Percentiles rank a stretch among this genome's conserved stretches.
Evolutionary conservation across 2,888 invertebrate genomes (phyloP).

Genomic region (Microplitis deprimator): DNA sequence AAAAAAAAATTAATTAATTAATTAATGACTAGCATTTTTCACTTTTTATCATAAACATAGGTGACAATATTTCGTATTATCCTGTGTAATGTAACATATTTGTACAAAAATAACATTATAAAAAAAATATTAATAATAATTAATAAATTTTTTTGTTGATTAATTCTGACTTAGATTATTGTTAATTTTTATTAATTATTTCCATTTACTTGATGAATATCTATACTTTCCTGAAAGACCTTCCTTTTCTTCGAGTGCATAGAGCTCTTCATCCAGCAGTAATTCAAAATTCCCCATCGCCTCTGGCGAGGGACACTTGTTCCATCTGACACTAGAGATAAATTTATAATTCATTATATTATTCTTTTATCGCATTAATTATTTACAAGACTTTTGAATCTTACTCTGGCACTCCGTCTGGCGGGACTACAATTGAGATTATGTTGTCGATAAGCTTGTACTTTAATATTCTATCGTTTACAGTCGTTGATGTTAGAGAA

Average conservation of each 20-base stretch:
- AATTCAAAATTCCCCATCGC: constrained; percentile 88
- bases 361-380: neutral
- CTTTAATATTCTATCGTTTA: constrained; percentile 93
- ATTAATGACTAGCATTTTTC: constrained; percentile 59
- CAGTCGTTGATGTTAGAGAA: constrained; percentile 93
- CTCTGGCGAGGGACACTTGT: constrained; percentile 83
- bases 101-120: constrained; percentile 58
- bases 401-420: constrained; percentile 90
- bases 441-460: constrained; percentile 95
- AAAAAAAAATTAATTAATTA: neutral
- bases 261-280: constrained; percentile 86
- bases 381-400: constrained; percentile 54
- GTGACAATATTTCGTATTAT: constrained; percentile 53
- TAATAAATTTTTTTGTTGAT: constrained; percentile 59
- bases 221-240: constrained; percentile 60
- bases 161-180: constrained; percentile 51
- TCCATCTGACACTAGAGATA: constrained; percentile 81
- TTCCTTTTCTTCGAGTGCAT: constrained; percentile 77
- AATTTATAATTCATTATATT: neutral
- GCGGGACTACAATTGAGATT: constrained; percentile 89
- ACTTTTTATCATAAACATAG: constrained; percentile 49
- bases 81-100: constrained; percentile 63
- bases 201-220: constrained; percentile 62
- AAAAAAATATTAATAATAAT: constrained; percentile 50
- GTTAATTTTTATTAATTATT: constrained; percentile 50